Evolutionary conservation across 2,113 vertebrate genomes (phyloP).

Genomic region (Chroicocephalus ridibundus): DNA sequence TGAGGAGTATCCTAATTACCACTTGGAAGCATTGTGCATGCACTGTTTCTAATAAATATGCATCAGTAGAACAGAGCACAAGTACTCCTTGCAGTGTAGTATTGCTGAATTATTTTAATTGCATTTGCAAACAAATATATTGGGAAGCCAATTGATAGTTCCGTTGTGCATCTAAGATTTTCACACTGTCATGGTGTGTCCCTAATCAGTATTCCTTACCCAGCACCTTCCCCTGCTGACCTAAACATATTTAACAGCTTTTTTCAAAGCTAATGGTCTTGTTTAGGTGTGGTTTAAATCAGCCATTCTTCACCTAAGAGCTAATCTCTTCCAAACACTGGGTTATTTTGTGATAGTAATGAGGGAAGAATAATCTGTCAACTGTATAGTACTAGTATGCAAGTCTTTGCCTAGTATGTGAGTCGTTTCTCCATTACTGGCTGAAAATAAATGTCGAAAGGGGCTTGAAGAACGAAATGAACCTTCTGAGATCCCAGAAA

Average conservation of each 20-base stretch:
- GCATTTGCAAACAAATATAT: background rate
- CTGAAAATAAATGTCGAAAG: background rate
- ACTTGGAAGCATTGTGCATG: background rate
- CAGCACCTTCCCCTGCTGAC: background rate
- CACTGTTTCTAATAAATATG: background rate
- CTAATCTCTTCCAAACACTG: background rate
- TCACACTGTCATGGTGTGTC: background rate
- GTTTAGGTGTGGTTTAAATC: background rate
- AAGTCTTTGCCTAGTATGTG: background rate
- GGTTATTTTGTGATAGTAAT: background rate
- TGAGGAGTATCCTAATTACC: background rate
- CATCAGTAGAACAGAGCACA: background rate
- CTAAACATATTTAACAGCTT: background rate
- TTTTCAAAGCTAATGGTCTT: background rate
- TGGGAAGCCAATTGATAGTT: background rate
- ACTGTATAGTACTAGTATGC: background rate
- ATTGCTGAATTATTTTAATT: slow-evolving; percentile 4
- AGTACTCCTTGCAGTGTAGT: background rate
- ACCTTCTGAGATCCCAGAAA: background rate
- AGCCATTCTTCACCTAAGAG: background rate
- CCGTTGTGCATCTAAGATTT: background rate
- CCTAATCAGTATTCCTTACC: background rate
- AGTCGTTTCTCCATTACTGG: background rate
- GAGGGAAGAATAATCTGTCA: background rate
- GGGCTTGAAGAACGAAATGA: background rate